These are phyloP conservation scores for Hybos culiciformis DNA, from an alignment of 2,888 invertebrate species.

Conservation along the genomic window DNA sequence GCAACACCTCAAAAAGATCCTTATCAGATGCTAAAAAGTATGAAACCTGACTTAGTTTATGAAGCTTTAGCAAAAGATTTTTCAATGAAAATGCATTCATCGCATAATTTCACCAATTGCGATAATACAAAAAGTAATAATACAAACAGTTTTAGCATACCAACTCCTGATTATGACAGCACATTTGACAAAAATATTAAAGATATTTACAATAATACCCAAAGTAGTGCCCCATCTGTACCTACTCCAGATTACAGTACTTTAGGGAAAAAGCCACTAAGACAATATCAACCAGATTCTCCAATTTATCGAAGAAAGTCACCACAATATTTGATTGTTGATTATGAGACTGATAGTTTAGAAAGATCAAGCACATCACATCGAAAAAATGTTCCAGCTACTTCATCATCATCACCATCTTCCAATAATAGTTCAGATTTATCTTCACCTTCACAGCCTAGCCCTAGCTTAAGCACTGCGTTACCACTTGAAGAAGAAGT, in stretches of 20 bases:
- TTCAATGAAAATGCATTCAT: constrained; percentile 16
- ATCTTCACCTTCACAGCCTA: constrained; percentile 49
- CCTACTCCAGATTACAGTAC: constrained; percentile 36
- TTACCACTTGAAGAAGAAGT: constrained; percentile 68
- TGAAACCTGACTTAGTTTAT: constrained; percentile 49
- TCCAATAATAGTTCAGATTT: constrained; percentile 45
- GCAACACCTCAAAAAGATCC: constrained; percentile 23
- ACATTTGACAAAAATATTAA: constrained; percentile 34
- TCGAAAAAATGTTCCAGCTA: constrained; percentile 33
- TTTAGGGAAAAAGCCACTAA: constrained; percentile 24
- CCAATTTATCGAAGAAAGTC: constrained; percentile 33
- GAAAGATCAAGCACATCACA: constrained; percentile 45
- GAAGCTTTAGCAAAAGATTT: constrained; percentile 44
- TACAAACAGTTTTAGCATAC: constrained; percentile 24
- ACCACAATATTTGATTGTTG: constrained; percentile 39
- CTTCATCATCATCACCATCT: constrained; percentile 40
- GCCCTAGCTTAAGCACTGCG: constrained; percentile 58
- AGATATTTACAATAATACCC: constrained; percentile 30
- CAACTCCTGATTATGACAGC: constrained; percentile 35
- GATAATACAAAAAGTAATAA: not conserved
- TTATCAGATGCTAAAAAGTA: constrained; percentile 30
- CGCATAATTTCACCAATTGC: too few species aligned
- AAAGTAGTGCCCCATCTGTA: constrained; percentile 27
- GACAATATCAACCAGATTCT: constrained; percentile 35
- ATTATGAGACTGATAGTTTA: constrained; percentile 62